Percentiles rank a stretch among this genome's conserved stretches.
phyloP scores from a whole-genome alignment of 2,113 vertebrate species.

The Galbula dea region DNA sequence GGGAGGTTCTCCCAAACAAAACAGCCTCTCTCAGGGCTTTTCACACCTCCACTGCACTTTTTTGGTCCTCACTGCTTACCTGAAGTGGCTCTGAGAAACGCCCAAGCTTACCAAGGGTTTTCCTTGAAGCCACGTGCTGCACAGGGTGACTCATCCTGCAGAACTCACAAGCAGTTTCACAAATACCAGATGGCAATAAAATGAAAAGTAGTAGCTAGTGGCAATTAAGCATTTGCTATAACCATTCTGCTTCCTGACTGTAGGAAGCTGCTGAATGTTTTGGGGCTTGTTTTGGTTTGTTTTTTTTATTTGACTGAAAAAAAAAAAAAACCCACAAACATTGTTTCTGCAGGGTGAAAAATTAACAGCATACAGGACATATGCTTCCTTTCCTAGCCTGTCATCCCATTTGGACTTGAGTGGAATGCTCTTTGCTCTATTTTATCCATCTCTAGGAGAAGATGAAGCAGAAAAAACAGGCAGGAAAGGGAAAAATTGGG shows the following conservation, averaged over 20 bases:
- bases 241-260: constrained; percentile 8
- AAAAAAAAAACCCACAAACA: accelerated
- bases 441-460: neutral
- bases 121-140: neutral
- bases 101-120: neutral
- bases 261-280: neutral
- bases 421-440: neutral
- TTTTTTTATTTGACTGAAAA: neutral
- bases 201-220: constrained; percentile 36
- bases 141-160: neutral
- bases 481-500: neutral
- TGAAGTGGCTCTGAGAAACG: neutral
- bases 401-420: neutral
- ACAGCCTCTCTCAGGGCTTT: neutral
- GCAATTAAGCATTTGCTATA: constrained; percentile 9
- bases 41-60: neutral
- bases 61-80: neutral
- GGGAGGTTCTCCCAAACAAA: neutral
- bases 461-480: neutral
- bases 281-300: no score
- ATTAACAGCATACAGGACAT: neutral
- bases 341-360: neutral
- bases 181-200: constrained; percentile 56
- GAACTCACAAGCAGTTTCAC: constrained; percentile 1
- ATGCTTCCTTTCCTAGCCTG: neutral